A percentile compares a stretch with the other conserved stretches of the same genome.
Evolutionary conservation across 2,888 invertebrate genomes (phyloP).

Genomic region (Mystacides longicornis): DNA sequence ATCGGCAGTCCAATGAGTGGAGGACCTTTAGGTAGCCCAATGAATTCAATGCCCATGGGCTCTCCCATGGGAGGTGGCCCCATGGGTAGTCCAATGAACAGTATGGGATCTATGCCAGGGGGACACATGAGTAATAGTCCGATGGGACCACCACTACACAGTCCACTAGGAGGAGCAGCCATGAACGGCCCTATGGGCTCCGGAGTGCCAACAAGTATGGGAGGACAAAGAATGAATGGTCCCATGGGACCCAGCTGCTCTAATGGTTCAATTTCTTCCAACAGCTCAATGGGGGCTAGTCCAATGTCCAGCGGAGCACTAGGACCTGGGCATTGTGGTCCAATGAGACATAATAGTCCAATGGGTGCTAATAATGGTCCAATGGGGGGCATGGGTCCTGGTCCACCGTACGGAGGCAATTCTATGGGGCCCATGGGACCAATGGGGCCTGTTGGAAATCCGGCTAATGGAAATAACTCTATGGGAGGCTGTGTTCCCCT

Average conservation of each 20-base stretch:
- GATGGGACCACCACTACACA: slow-evolving; percentile 71
- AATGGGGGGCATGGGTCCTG: slow-evolving; percentile 47
- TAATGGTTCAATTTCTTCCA: slow-evolving; percentile 48
- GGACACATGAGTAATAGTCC: slow-evolving; percentile 63
- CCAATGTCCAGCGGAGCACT: slow-evolving; percentile 46
- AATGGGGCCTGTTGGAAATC: slow-evolving; percentile 38
- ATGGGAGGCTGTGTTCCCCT: slow-evolving; percentile 47
- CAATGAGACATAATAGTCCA: slow-evolving; percentile 46
- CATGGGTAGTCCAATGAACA: slow-evolving; percentile 67
- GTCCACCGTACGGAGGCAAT: slow-evolving; percentile 37
- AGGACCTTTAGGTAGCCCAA: slow-evolving; percentile 50
- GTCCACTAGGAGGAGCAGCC: slow-evolving; percentile 53
- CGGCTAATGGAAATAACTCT: slow-evolving; percentile 46
- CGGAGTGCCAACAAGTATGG: slow-evolving; percentile 52
- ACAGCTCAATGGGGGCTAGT: slow-evolving; percentile 50
- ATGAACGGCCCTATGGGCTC: slow-evolving; percentile 54
- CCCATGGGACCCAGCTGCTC: slow-evolving; percentile 50
- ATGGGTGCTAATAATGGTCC: slow-evolving; percentile 30
- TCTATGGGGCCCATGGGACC: slow-evolving; percentile 31
- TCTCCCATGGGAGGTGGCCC: slow-evolving; percentile 62
- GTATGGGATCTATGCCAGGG: slow-evolving; percentile 54
- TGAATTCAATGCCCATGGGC: slow-evolving; percentile 66
- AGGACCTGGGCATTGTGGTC: slow-evolving; percentile 48
- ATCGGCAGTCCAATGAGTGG: slow-evolving; percentile 67
- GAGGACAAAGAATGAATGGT: slow-evolving; percentile 49